Percentiles rank a stretch among this genome's conserved stretches.
These are phyloP conservation scores for Phymastichus coffea DNA, from an alignment of 1,140 invertebrate genomes.

Conservation along the genomic window DNA sequence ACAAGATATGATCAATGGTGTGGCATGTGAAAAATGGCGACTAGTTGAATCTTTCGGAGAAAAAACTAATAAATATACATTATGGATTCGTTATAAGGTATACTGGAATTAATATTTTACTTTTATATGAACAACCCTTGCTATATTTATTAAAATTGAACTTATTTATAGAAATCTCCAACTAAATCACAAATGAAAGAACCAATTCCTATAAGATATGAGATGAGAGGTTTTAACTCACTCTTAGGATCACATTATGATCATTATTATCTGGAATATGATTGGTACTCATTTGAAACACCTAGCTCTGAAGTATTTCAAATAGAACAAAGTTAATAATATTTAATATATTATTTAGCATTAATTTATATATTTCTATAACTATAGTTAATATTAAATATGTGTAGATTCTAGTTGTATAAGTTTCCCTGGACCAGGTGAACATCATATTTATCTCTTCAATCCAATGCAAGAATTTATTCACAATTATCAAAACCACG, in stretches of 20 bases:
- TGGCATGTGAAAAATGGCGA: slow-evolving; percentile 74
- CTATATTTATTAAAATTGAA: too few species aligned
- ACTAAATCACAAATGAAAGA: slow-evolving; percentile 47
- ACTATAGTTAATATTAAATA: slow-evolving; percentile 12
- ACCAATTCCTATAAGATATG: slow-evolving; percentile 75
- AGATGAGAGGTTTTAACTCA: slow-evolving; percentile 91
- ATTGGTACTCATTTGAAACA: slow-evolving; percentile 67
- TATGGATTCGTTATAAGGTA: slow-evolving; percentile 77
- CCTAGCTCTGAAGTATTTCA: slow-evolving; percentile 72
- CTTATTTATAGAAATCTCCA: slow-evolving; percentile 41
- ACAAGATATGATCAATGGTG: slow-evolving; percentile 66
- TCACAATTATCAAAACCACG: slow-evolving; percentile 69
- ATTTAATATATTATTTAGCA: slow-evolving; percentile 4
- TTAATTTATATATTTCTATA: neutral
- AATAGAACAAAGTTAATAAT: slow-evolving; percentile 60
- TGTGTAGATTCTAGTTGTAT: slow-evolving; percentile 70
- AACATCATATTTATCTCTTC: slow-evolving; percentile 73
- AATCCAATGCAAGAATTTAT: slow-evolving; percentile 95
- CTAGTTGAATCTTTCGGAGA: slow-evolving; percentile 66
- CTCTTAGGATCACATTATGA: slow-evolving; percentile 94
- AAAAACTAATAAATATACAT: slow-evolving; percentile 84
- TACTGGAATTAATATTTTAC: slow-evolving; percentile 17
- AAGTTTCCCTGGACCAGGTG: slow-evolving; percentile 86
- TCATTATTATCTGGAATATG: slow-evolving; percentile 89
- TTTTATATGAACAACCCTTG: too few species aligned